Percentiles rank a stretch among this genome's conserved stretches.
phyloP scores from a whole-genome alignment of 2,888 invertebrate species.

The Myathropa florea region DNA sequence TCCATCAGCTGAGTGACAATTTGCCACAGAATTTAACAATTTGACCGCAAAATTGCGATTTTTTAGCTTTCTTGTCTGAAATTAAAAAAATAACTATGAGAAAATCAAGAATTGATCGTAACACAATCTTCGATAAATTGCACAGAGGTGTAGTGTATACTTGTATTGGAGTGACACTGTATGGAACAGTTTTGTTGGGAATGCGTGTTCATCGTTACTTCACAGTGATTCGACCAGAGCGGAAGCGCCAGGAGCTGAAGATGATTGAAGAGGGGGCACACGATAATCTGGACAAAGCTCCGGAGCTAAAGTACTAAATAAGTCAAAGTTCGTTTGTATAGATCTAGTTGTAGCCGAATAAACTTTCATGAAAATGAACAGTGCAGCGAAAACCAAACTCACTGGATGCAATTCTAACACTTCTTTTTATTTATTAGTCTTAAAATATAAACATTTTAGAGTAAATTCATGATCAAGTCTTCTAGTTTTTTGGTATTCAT shows the following conservation, averaged over 20 bases:
- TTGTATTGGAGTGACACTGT: conserved; percentile 83
- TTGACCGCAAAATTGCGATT: background rate
- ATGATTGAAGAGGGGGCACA: conserved; percentile 81
- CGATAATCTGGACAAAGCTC: conserved; percentile 77
- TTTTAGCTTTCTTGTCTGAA: background rate
- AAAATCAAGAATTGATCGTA: conserved; percentile 76
- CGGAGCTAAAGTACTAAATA: conserved; percentile 76
- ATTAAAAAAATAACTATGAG: conserved; percentile 75
- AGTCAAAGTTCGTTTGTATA: conserved; percentile 21
- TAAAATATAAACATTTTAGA: conserved; percentile 68
- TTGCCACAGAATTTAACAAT: background rate
- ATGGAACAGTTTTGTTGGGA: conserved; percentile 81
- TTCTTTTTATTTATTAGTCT: conserved; percentile 29
- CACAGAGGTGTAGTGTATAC: conserved; percentile 83
- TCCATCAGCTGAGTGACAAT: conserved; percentile 10
- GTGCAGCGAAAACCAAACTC: background rate
- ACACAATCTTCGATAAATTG: conserved; percentile 80
- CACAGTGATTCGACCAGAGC: conserved; percentile 81
- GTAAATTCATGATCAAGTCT: conserved; percentile 79
- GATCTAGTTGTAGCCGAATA: conserved; percentile 42
- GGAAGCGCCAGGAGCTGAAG: conserved; percentile 79
- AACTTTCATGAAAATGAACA: background rate
- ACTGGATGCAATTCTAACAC: background rate
- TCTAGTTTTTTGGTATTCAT: conserved; percentile 79
- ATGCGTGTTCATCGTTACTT: conserved; percentile 81